Percentiles rank a stretch among this genome's conserved stretches.
These are phyloP conservation scores for Colletes collaris DNA, from an alignment of 2,888 invertebrate genomes.

Conservation along the genomic window DNA sequence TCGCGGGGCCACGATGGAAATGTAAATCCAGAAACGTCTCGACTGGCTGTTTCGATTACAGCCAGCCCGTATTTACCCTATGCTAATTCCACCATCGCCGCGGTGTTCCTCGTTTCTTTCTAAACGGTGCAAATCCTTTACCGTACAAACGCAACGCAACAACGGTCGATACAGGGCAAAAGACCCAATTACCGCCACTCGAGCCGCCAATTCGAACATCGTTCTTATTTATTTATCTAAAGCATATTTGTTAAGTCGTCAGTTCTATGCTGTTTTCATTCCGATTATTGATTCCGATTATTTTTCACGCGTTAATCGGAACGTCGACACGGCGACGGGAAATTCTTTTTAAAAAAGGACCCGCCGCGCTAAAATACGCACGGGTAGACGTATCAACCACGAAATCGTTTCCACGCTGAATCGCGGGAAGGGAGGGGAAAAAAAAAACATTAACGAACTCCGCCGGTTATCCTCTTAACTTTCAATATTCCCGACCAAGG, in stretches of 20 bases:
- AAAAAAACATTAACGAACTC: neutral
- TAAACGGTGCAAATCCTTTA: neutral
- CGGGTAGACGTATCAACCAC: neutral
- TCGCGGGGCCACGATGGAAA: conserved; percentile 20
- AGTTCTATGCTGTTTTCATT: too few species aligned
- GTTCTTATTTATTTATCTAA: too few species aligned
- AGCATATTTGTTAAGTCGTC: too few species aligned
- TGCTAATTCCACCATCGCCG: conserved; percentile 3
- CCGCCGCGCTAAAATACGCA: too few species aligned
- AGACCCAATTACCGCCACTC: too few species aligned
- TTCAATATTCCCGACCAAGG: neutral
- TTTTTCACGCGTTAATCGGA: too few species aligned
- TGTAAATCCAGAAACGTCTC: conserved; percentile 29
- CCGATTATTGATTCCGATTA: too few species aligned
- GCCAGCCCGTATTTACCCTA: neutral
- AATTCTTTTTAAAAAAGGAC: too few species aligned
- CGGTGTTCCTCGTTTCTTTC: neutral
- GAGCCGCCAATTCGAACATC: too few species aligned
- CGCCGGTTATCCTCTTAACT: neutral
- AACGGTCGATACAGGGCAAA: too few species aligned
- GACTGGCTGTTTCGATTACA: neutral
- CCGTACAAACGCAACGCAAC: too few species aligned
- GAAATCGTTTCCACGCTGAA: neutral
- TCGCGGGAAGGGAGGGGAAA: neutral
- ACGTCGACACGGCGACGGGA: too few species aligned